These are phyloP conservation scores for Rynchops niger DNA, from an alignment of 2,113 vertebrate species.

Conservation along the genomic window DNA sequence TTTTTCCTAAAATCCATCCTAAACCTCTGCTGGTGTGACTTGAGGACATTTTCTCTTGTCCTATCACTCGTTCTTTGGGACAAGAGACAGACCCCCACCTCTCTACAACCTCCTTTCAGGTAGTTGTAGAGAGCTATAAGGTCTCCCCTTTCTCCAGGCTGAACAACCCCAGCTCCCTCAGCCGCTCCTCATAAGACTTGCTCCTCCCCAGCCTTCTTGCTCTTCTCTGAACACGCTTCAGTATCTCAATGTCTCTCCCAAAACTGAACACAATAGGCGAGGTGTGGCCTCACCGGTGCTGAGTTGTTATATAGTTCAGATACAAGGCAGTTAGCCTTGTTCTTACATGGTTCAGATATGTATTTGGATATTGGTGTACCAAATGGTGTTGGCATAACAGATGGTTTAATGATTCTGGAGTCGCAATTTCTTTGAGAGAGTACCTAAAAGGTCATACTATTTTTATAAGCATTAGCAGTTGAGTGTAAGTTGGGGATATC, in stretches of 20 bases:
- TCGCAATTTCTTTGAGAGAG: neutral
- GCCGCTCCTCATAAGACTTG: neutral
- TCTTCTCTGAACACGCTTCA: neutral
- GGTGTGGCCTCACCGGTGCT: neutral
- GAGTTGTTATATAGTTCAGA: neutral
- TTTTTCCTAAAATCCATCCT: neutral
- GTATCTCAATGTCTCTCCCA: neutral
- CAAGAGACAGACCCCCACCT: neutral
- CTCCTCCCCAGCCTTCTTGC: neutral
- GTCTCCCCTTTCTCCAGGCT: neutral
- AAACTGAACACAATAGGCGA: neutral
- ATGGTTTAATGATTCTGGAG: neutral
- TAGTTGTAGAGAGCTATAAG: neutral
- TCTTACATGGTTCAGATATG: neutral
- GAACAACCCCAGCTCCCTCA: neutral
- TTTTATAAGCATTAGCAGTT: neutral
- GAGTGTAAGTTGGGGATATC: neutral
- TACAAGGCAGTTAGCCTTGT: neutral
- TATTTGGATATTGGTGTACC: neutral
- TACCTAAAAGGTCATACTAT: neutral
- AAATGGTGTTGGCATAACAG: neutral
- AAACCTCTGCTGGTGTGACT: neutral
- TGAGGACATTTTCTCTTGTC: neutral
- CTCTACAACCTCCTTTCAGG: neutral
- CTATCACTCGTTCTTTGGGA: neutral